Evolutionary conservation across 2,888 invertebrate genomes (phyloP), one percentile per base, ranked within the genome.

Genomic region (Caenorhabditis japonica): DNA sequence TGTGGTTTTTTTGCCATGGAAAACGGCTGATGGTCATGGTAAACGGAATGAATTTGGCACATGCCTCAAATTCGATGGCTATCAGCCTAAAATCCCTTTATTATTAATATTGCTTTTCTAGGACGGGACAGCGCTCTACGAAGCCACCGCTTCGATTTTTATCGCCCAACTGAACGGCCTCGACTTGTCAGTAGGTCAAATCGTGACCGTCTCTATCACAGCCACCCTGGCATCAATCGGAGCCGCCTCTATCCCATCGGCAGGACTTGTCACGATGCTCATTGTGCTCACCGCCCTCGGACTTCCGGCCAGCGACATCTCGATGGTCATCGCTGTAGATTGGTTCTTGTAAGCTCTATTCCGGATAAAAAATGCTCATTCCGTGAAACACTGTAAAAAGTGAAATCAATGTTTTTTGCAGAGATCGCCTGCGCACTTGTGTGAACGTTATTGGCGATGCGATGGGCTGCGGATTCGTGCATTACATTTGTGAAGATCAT

Each of bases 201-300:
- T 94, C 19, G 91, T 94, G 59, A 94, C 94, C 4, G 92, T 75
- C 88, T 95, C 95, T 89, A 93, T 94, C 83, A 96, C 96, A 5
- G 95, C 97, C 21, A 97, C 97, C 0, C 93, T 95, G 59, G 97
- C 97, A 0, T 95, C 95, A 83, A 95, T 97, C 87, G 97, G 97
- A 70, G 97, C 97, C 17, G 96, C 97, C 10, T 95, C 96, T 47
- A 94, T 97, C 25, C 88, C 88, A 2, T 81, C 83, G 0, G 88
- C 88, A 13, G 88, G 87, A 10, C 64, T 87, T 2, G 80, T 87
- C 10, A 87, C 87, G 1, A 87, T 87, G 87, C 72, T 90, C 44
- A 89, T 90, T 43, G 89, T 89, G 19, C 82, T 89, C 66, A 88
- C 89, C 5, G 89, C 90, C 4, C 88, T 90, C 19, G 89, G 89